Evolutionary conservation across 2,888 invertebrate genomes (phyloP).

Genomic region (Galerucella nymphaeae): DNA sequence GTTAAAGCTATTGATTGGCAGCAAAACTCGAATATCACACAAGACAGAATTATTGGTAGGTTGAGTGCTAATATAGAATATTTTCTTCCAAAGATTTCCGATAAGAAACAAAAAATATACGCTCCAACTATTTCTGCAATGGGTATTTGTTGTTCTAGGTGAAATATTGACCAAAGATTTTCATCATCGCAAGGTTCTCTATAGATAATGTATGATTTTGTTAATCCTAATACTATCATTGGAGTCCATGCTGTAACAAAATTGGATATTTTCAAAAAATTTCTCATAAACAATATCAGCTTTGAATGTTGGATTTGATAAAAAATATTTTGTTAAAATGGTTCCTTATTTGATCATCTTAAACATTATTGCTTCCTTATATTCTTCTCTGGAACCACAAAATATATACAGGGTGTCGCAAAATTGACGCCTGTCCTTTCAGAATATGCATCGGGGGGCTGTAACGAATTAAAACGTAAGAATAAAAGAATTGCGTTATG

Average conservation of each 20-base stretch:
- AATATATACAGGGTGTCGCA: too few species aligned
- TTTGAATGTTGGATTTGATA: too few species aligned
- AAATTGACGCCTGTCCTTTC: too few species aligned
- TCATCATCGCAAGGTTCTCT: neutral
- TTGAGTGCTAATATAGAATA: neutral
- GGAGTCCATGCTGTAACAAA: neutral
- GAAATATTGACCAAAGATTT: neutral
- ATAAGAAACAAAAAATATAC: neutral
- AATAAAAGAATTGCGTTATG: too few species aligned
- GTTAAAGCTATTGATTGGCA: neutral
- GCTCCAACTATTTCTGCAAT: neutral
- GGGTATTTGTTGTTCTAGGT: neutral
- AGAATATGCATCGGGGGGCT: too few species aligned
- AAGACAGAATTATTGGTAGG: neutral
- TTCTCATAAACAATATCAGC: too few species aligned
- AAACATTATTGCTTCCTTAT: too few species aligned
- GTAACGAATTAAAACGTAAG: too few species aligned
- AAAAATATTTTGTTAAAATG: too few species aligned
- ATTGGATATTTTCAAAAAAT: neutral
- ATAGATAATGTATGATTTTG: neutral
- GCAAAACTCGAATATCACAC: neutral
- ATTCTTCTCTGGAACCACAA: too few species aligned
- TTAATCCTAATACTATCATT: neutral
- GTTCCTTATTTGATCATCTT: too few species aligned
- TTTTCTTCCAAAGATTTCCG: conserved; percentile 18